Evolutionary conservation across 2,888 invertebrate species (phyloP).

Genomic region (Epinotia nisella): DNA sequence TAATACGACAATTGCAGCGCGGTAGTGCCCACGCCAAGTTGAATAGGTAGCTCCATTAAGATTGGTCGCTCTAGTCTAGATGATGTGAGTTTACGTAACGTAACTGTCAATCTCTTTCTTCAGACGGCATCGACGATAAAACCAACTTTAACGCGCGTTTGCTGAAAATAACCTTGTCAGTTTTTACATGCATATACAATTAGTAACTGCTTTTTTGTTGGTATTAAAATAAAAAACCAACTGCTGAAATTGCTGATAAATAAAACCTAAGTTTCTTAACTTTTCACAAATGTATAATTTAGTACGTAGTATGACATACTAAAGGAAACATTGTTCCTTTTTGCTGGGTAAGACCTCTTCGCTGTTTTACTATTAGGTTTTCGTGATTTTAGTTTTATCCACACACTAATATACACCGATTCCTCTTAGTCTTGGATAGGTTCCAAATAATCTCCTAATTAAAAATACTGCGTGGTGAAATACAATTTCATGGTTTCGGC

Average conservation of each 20-base stretch:
- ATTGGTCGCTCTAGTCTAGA: not conserved
- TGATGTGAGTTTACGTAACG: not conserved
- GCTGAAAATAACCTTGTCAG: too few species aligned
- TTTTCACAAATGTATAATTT: too few species aligned
- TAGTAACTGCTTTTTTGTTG: too few species aligned
- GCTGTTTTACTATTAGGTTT: not conserved
- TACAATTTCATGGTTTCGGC: constrained; percentile 39
- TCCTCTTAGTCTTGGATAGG: constrained; percentile 37
- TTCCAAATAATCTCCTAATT: constrained; percentile 39
- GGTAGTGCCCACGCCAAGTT: constrained; percentile 1
- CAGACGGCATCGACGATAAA: not conserved
- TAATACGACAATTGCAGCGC: not conserved
- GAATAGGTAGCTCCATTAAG: not conserved
- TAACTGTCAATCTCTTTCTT: too few species aligned
- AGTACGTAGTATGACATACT: too few species aligned
- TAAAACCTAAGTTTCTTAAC: too few species aligned
- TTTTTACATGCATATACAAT: too few species aligned
- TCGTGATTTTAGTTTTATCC: not conserved
- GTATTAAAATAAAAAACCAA: too few species aligned
- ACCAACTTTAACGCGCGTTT: too few species aligned
- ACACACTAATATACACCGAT: constrained; percentile 19
- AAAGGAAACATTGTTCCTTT: too few species aligned
- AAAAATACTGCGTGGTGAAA: constrained; percentile 38
- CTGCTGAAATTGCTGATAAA: too few species aligned
- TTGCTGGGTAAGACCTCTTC: too few species aligned